A percentile compares a stretch with the other conserved stretches of the same genome.
These are phyloP conservation scores for Platichthys stellatus DNA, from an alignment of 2,113 vertebrate species.

Conservation along the genomic window DNA sequence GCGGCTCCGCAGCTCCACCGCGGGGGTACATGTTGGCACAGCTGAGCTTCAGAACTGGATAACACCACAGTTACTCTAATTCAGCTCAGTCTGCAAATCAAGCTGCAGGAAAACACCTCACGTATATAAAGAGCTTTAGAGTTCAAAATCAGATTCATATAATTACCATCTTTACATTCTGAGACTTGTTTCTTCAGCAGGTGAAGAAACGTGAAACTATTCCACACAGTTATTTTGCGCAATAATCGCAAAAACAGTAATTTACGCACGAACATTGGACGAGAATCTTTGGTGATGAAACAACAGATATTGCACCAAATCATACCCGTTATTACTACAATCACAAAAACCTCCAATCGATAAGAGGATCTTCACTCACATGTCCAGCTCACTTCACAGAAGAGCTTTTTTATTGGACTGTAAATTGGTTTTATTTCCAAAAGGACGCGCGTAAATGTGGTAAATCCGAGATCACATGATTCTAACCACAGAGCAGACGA, in stretches of 20 bases:
- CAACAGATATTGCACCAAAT: background rate
- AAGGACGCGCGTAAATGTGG: conserved; percentile 28
- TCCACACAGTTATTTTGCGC: background rate
- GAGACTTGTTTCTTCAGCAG: background rate
- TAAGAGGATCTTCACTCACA: background rate
- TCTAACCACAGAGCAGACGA: conserved; percentile 28
- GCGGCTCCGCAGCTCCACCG: no score
- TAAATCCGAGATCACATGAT: conserved; percentile 64
- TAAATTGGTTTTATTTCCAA: conserved; percentile 13
- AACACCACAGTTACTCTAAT: conserved; percentile 10
- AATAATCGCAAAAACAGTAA: background rate
- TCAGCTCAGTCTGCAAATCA: conserved; percentile 26
- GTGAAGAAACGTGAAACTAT: background rate
- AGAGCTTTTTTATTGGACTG: background rate
- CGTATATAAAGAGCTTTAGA: no score
- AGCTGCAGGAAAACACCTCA: conserved; percentile 12
- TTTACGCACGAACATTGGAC: background rate
- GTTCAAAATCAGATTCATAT: no score
- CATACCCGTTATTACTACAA: background rate
- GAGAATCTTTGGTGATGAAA: background rate
- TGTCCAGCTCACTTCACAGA: background rate
- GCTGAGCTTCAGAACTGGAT: no score
- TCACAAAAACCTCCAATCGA: background rate
- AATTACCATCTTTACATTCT: no score
- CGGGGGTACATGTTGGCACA: no score